Evolutionary conservation across 2,888 invertebrate genomes (phyloP).

Genomic region (Liodrosophila aerea): DNA sequence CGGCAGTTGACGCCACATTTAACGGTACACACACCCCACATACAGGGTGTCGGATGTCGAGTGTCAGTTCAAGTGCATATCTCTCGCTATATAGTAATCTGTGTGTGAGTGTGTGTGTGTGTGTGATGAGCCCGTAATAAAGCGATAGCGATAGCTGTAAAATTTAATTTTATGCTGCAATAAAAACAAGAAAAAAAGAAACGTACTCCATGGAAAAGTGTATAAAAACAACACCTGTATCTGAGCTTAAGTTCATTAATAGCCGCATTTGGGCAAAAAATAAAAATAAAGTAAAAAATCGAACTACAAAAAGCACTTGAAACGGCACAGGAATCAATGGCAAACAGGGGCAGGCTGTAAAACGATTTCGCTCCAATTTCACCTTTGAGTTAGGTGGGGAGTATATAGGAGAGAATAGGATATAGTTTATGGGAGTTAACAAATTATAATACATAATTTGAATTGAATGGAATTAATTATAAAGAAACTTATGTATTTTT

Average conservation of each 20-base stretch:
- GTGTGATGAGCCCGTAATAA: constrained; percentile 53
- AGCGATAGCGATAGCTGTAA: constrained; percentile 58
- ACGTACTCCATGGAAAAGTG: no score
- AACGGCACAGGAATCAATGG: constrained; percentile 10
- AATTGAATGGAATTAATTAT: no score
- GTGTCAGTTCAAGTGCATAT: neutral
- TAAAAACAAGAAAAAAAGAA: constrained; percentile 13
- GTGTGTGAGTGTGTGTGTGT: constrained; percentile 15
- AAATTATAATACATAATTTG: no score
- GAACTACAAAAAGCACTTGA: constrained; percentile 24
- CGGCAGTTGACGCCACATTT: constrained; percentile 62
- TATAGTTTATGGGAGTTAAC: no score
- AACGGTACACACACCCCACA: constrained; percentile 65
- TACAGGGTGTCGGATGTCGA: constrained; percentile 1
- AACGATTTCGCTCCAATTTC: constrained; percentile 7
- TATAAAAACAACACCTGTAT: constrained; percentile 26
- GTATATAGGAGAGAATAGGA: no score
- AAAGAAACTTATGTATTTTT: no score
- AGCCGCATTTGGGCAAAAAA: constrained; percentile 36
- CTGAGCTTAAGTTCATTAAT: constrained; percentile 54
- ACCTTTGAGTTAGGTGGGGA: neutral
- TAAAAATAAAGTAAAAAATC: constrained; percentile 16
- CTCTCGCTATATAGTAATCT: neutral
- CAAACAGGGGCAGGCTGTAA: neutral
- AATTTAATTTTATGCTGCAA: constrained; percentile 66